Evolutionary conservation across 2,888 invertebrate genomes (phyloP), one percentile per base, ranked within the genome.

Genomic region (Ariolimax columbianus): DNA sequence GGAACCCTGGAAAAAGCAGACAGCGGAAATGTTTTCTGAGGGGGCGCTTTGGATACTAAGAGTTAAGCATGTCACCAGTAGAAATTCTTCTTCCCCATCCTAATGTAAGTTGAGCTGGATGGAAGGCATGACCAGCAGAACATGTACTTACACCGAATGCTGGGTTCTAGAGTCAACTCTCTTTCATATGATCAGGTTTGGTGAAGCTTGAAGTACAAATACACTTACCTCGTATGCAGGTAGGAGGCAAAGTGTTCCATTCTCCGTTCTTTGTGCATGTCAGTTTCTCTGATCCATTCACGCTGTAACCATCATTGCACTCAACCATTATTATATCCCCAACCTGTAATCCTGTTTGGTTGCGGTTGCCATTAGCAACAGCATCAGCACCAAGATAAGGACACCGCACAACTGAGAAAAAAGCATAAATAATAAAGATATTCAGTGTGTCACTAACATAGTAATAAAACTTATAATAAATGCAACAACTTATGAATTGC

Each of bases 331-430:
- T 90, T 2, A 79, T 87, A 26, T 88, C 86, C 0, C 90, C 90
- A 6, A 87, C 88, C 6, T 87, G 82, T 63, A 89, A 85, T 2
- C 91, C 90, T 55, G 78, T 86, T 9, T 89, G 85, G 3, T 86
- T 89, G 75, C 86, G 87, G 86, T 90, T 91, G 11, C 91, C 91
- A 87, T 92, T 90, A 40, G 83, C 83, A 47, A 90, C 88, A 59
- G 80, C 77, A 19, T 86, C 86, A 26, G 91, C 63, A 66, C 43
- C 63, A 47, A 79, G 43, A 72, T 88, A 91, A 23, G 90, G 90
- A 83, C 92, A 92, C 30, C 91, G 88, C 3, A 92, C 86, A 59
- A 91, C 92, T 92, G 89, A 33, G 90, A 87, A 36, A 79, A 84
- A 33, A 59, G 3, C 19, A 63, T 33, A 43, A 33, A 72, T 40